phyloP scores from a whole-genome alignment of 1,140 invertebrate genomes.

The Drosophila carrolli region DNA sequence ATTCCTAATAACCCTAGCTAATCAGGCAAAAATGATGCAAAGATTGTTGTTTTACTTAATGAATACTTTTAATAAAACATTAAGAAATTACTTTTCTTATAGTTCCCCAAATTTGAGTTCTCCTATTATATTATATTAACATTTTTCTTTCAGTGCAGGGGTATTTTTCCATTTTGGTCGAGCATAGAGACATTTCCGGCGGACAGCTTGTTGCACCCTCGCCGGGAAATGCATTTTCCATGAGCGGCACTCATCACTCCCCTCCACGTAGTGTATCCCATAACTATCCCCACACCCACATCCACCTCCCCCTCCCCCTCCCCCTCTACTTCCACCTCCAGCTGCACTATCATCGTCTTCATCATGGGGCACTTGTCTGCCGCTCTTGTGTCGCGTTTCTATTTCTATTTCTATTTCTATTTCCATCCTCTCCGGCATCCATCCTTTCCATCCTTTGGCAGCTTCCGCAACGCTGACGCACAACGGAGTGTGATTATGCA shows the following conservation, averaged over 20 bases:
- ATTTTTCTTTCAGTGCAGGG: neutral
- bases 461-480: slow-evolving; percentile 9
- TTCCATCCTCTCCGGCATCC: slow-evolving; percentile 25
- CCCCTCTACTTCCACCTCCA: neutral
- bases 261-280: neutral
- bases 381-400: slow-evolving; percentile 30
- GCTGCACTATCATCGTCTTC: slow-evolving; percentile 24
- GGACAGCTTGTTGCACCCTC: slow-evolving; percentile 11
- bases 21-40: too few relatives aligned
- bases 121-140: too few relatives aligned
- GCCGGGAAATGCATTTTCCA: slow-evolving; percentile 40
- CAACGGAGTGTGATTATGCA: slow-evolving; percentile 2
- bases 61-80: too few relatives aligned
- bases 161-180: neutral
- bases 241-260: neutral
- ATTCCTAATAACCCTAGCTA: too few relatives aligned
- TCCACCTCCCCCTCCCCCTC: neutral
- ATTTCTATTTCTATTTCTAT: slow-evolving; percentile 49
- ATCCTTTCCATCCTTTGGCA: slow-evolving; percentile 15
- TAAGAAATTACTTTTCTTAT: too few relatives aligned
- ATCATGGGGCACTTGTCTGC: slow-evolving; percentile 41
- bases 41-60: too few relatives aligned
- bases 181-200: slow-evolving; percentile 1
- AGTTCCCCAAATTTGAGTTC: too few relatives aligned
- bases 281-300: neutral